Percentiles rank a stretch among this genome's conserved stretches.
Evolutionary conservation across 2,113 vertebrate species (phyloP).

Genomic region (Apus apus): DNA sequence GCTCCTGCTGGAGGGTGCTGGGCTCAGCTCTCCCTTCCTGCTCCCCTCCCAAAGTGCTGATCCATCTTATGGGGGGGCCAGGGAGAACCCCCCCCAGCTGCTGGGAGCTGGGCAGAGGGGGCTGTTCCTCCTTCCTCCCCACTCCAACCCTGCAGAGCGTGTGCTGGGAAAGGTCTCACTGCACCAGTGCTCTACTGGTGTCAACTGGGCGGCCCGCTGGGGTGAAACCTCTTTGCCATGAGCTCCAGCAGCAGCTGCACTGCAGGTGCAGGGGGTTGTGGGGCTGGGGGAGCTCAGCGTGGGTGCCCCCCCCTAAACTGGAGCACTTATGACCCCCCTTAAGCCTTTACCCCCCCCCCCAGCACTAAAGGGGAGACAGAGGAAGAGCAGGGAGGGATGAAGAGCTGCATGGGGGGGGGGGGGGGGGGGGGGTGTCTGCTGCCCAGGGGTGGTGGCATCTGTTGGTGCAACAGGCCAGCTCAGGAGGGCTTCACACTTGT

Average conservation of each 20-base stretch:
- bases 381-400: background rate
- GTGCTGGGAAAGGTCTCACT: background rate
- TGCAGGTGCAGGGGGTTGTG: no score
- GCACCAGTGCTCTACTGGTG: background rate
- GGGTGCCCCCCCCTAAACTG: no score
- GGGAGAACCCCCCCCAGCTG: background rate
- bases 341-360: background rate
- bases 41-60: background rate
- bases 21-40: background rate
- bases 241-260: background rate
- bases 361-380: background rate
- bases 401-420: background rate
- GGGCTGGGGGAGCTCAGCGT: background rate
- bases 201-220: background rate
- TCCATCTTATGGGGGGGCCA: fast-evolving
- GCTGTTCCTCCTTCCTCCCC: background rate
- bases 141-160: background rate
- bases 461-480: background rate
- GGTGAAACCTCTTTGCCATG: background rate
- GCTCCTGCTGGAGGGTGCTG: background rate
- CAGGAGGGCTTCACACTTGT: background rate
- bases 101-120: background rate
- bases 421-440: background rate
- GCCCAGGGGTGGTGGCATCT: background rate
- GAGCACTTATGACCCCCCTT: background rate